Evolutionary conservation across 2,113 vertebrate genomes (phyloP).

Genomic region (Craseonycteris thonglongyai): DNA sequence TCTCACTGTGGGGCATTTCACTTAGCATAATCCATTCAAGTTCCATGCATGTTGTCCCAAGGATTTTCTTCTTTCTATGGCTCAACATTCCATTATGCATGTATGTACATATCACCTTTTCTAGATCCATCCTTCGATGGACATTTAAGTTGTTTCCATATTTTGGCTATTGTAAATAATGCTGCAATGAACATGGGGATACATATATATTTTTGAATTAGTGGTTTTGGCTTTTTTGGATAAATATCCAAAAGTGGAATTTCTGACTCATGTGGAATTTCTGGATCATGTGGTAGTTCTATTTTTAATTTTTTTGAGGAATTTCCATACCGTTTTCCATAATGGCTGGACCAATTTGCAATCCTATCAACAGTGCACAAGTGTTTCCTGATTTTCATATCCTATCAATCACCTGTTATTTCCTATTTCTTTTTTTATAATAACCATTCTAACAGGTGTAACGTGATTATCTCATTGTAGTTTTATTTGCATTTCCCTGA

Average conservation of each 20-base stretch:
- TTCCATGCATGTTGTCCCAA: background rate
- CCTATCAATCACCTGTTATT: background rate
- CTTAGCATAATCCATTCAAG: background rate
- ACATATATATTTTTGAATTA: background rate
- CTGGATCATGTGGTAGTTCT: background rate
- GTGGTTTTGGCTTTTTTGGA: background rate
- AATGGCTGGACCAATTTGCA: background rate
- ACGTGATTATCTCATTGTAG: background rate
- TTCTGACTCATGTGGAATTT: background rate
- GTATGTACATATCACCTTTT: background rate
- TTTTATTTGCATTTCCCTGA: background rate
- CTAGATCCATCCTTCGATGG: background rate
- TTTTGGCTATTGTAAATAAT: background rate
- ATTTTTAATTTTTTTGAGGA: background rate
- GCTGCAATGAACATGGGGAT: background rate
- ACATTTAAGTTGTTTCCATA: background rate
- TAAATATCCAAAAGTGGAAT: background rate
- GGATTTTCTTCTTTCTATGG: background rate
- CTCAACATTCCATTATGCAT: background rate
- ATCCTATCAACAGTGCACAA: background rate
- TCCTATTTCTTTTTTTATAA: background rate
- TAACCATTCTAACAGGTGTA: background rate
- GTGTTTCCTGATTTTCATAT: too few species aligned
- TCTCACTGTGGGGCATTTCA: background rate
- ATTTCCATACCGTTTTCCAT: background rate